phyloP scores from a whole-genome alignment of 2,888 invertebrate species.

The Drosophila rellima region DNA sequence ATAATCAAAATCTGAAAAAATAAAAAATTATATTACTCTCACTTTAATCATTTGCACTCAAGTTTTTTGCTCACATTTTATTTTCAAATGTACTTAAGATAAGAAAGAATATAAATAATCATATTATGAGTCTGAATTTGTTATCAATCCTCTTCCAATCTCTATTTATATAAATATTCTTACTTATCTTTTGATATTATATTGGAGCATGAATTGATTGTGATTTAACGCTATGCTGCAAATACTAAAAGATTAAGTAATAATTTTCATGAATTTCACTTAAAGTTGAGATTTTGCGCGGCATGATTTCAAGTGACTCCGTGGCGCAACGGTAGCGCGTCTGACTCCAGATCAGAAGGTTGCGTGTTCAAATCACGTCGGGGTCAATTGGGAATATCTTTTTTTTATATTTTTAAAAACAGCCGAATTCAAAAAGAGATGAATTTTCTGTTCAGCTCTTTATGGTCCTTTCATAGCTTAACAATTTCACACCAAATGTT shows the following conservation, averaged over 20 bases:
- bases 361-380: constrained; percentile 79
- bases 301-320: constrained; percentile 42
- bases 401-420: neutral
- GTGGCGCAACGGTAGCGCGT: constrained; percentile 77
- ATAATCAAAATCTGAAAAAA: no score
- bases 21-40: no score
- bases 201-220: neutral
- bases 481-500: constrained; percentile 71
- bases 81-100: constrained; percentile 8
- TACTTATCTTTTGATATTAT: neutral
- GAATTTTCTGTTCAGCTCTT: neutral
- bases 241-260: neutral
- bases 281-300: constrained; percentile 15
- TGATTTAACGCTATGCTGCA: neutral
- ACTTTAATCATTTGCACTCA: neutral
- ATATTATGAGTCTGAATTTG: neutral
- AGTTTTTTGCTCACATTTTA: neutral
- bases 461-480: constrained; percentile 4
- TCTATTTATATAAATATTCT: constrained; percentile 6
- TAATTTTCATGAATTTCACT: neutral
- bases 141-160: constrained; percentile 18
- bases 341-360: constrained; percentile 79
- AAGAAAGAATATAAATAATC: neutral
- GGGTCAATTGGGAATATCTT: constrained; percentile 46
- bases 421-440: neutral